Conservation (phyloP, 2,797 vertebrate species). For the Notolabrus celidotus region DNA sequence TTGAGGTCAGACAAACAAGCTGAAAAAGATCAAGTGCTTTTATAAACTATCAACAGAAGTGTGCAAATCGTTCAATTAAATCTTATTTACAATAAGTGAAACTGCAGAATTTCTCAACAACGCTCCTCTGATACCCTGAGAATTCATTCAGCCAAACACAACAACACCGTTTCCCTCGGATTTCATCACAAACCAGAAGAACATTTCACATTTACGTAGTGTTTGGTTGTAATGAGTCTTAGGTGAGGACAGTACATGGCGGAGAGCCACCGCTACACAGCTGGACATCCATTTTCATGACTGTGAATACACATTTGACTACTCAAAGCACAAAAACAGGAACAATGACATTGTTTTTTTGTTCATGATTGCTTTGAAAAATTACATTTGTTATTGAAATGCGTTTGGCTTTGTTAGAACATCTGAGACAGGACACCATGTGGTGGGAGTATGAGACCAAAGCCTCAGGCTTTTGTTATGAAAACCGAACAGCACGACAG, state of each 20-base stretch:
- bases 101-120: slow-evolving; percentile 7
- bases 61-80: slow-evolving; percentile 12
- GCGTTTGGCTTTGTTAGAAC: slow-evolving; percentile 46
- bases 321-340: slow-evolving; percentile 26
- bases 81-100: slow-evolving; percentile 6
- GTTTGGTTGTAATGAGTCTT: slow-evolving; percentile 11
- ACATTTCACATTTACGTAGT: not conserved
- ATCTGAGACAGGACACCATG: slow-evolving; percentile 26
- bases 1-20: not conserved
- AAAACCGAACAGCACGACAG: slow-evolving; percentile 18
- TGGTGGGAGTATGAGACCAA: slow-evolving; percentile 18
- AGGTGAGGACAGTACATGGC: slow-evolving; percentile 7
- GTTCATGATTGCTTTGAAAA: slow-evolving; percentile 43
- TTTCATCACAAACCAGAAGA: not conserved
- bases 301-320: slow-evolving; percentile 21
- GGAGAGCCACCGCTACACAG: slow-evolving; percentile 23
- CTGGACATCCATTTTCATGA: slow-evolving; percentile 42
- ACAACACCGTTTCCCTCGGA: not conserved
- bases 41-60: not conserved
- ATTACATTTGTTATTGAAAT: slow-evolving; percentile 38
- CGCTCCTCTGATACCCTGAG: not conserved
- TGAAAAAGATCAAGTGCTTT: not conserved
- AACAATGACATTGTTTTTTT: not conserved
- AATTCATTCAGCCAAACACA: not conserved
- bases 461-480: slow-evolving; percentile 17